Conservation (phyloP, 2,888 invertebrate species). For the Criorhina ranunculi region DNA sequence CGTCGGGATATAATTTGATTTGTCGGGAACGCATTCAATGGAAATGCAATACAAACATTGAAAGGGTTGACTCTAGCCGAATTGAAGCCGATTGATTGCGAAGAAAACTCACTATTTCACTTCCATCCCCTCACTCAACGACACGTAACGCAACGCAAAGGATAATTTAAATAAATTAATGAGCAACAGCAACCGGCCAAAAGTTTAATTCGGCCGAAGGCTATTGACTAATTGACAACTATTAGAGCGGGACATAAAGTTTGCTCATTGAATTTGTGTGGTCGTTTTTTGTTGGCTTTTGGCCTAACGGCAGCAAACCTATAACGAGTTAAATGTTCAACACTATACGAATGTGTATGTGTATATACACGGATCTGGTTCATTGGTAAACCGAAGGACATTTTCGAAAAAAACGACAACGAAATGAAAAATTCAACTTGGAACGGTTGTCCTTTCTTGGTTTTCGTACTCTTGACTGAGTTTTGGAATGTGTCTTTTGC, state of each 20-base stretch:
- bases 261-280: constrained; percentile 74
- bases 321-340: constrained; percentile 60
- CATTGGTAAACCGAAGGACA: constrained; percentile 55
- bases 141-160: constrained; percentile 16
- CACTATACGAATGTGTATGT: not conserved
- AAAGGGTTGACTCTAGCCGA: constrained; percentile 29
- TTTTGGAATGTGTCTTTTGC: constrained; percentile 62
- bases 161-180: constrained; percentile 76
- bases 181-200: constrained; percentile 72
- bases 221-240: constrained; percentile 77
- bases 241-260: constrained; percentile 75
- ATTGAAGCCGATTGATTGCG: constrained; percentile 72
- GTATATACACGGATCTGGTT: constrained; percentile 28
- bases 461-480: constrained; percentile 42
- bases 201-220: constrained; percentile 71
- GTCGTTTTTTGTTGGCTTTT: constrained; percentile 59
- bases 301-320: constrained; percentile 43
- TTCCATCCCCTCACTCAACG: constrained; percentile 4
- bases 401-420: constrained; percentile 30
- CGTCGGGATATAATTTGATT: constrained; percentile 66
- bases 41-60: constrained; percentile 66
- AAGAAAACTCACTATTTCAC: not conserved
- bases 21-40: constrained; percentile 70
- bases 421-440: constrained; percentile 40
- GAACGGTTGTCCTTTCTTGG: constrained; percentile 36